Evolutionary conservation across 2,888 invertebrate species (phyloP), one percentile per base, ranked within the genome.

Genomic region (Rotaria macrura): DNA sequence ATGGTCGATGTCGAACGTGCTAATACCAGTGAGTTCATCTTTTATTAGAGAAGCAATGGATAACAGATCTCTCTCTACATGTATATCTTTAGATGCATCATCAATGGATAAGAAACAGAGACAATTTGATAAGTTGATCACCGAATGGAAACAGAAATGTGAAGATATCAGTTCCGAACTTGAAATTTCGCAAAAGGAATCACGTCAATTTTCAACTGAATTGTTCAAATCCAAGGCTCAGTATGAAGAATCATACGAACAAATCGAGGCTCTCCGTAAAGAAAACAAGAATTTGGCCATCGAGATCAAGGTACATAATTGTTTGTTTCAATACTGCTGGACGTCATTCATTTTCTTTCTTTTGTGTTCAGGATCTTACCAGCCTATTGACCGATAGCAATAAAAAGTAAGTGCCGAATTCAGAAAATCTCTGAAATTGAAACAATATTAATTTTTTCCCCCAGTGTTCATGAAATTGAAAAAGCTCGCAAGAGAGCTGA

Each of bases 361-460:
- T n/a, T 34, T 34, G 3, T 55, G n/a, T 74, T 23, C 20, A 98
- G 93, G 99, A 99, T 92, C 93, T 99, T 90, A 94, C 97, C 91
- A 98, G 99, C 93, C 98, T 99, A 93, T 95, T 99, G 91, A 96
- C 97, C 89, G 99, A 99, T 93, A 98, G 98, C 93, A 98, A 98
- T 91, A 95, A 97, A 47, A 14, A 47, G 47, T 47, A 47, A 47
- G 47, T 47, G 47, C 14, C 14, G 47, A 47, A 47, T 47, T 47
- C 2, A 47, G 5, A 47, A 47, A 47, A 12, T 12, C 14, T 14
- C 5, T 47, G 9, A 47, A 47, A 47, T 47, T 47, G 9, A 47
- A 47, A 9, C 14, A 47, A 47, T 47, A 14, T 47, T 47, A 3
- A 12, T 47, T 4, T 47, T 12, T 47, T 47, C 9, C 93, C 96